Conservation (phyloP, 2,888 invertebrate genomes). For the Hypomecis atomaria region DNA sequence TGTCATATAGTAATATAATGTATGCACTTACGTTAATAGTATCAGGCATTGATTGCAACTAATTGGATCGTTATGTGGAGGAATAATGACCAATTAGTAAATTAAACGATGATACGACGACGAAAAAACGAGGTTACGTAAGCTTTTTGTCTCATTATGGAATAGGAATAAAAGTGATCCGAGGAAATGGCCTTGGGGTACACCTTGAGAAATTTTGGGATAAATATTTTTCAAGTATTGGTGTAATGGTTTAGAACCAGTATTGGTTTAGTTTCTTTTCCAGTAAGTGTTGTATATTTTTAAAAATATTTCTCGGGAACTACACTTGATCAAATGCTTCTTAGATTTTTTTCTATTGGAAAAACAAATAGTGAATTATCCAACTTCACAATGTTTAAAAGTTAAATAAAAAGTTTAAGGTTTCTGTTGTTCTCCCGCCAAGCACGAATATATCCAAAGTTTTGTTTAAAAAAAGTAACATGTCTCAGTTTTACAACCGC, state of each 20-base stretch:
- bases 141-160: slow-evolving; percentile 57
- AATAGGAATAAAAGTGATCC: slow-evolving; percentile 38
- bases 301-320: too few species aligned
- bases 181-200: slow-evolving; percentile 50
- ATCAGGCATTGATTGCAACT: slow-evolving; percentile 77
- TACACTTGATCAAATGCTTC: too few species aligned
- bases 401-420: slow-evolving; percentile 3
- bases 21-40: slow-evolving; percentile 66
- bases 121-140: slow-evolving; percentile 58
- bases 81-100: slow-evolving; percentile 79
- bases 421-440: slow-evolving; percentile 54
- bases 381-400: slow-evolving; percentile 3
- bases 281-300: too few species aligned
- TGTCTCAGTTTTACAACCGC: slow-evolving; percentile 69
- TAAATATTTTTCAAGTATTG: neutral
- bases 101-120: slow-evolving; percentile 66
- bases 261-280: too few species aligned
- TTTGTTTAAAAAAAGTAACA: slow-evolving; percentile 63
- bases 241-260: neutral
- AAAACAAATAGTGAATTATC: too few species aligned
- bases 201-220: slow-evolving; percentile 20
- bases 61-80: slow-evolving; percentile 76
- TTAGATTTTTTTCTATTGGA: too few species aligned
- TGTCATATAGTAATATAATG: slow-evolving; percentile 66
- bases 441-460: slow-evolving; percentile 16